A percentile compares a stretch with the other conserved stretches of the same genome.
Conservation (phyloP, 2,888 invertebrate species). For the Pachycephus smyrnensis region DNA sequence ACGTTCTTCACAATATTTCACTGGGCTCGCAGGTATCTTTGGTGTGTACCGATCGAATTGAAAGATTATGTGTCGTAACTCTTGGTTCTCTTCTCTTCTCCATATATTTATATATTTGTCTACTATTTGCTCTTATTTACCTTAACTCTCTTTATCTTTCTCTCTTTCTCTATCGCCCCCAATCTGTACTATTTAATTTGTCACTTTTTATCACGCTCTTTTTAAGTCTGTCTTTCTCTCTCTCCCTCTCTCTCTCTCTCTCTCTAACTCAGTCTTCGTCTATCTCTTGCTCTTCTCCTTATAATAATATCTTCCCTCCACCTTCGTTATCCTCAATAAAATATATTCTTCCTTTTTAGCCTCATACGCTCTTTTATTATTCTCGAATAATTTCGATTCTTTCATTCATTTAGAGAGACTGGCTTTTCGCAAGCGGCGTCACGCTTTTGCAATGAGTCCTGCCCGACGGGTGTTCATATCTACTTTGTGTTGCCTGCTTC, state of each 20-base stretch:
- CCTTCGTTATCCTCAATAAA: conserved; percentile 13
- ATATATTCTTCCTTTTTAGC: conserved; percentile 14
- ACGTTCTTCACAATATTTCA: conserved; percentile 58
- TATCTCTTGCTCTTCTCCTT: background rate
- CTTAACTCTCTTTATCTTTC: background rate
- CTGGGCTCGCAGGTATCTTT: conserved; percentile 63
- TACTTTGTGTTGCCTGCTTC: background rate
- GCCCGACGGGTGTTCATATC: background rate
- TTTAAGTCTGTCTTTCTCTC: conserved; percentile 2
- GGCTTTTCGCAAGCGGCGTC: background rate
- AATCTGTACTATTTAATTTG: background rate
- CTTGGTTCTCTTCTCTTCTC: conserved; percentile 26
- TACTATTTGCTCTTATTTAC: background rate
- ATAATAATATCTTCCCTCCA: background rate
- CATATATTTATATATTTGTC: conserved; percentile 20
- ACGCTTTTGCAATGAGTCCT: background rate
- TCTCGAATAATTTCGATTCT: background rate
- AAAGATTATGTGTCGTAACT: conserved; percentile 48
- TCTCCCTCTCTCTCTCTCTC: conserved; percentile 11
- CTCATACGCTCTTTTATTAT: background rate
- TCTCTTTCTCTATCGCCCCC: background rate
- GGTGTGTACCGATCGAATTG: conserved; percentile 49
- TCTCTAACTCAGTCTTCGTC: conserved; percentile 7
- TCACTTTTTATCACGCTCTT: background rate
- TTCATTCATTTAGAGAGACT: background rate